phyloP scores from a whole-genome alignment of 2,888 invertebrate genomes.

The Spatulosminthurus flaviceps region DNA sequence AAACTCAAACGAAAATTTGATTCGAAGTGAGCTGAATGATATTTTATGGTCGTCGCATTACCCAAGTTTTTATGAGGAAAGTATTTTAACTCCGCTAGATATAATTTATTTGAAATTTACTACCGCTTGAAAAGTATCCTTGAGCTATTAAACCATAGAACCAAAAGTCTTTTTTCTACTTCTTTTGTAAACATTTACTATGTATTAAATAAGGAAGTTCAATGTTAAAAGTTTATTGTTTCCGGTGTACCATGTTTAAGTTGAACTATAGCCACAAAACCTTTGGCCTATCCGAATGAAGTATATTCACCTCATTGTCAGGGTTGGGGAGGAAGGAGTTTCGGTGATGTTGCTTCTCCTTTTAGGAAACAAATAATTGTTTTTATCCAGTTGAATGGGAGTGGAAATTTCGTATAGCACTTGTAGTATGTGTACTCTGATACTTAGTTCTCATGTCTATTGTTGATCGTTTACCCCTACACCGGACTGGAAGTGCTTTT shows the following conservation, averaged over 20 bases:
- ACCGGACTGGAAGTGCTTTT: too few species aligned
- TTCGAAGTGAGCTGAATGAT: neutral
- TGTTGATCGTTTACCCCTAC: too few species aligned
- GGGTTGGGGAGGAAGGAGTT: too few species aligned
- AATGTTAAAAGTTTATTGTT: slow-evolving; percentile 5
- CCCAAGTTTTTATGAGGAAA: neutral
- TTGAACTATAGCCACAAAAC: neutral
- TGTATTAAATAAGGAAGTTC: neutral
- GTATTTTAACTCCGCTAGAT: neutral
- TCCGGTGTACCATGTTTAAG: neutral
- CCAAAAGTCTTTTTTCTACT: neutral
- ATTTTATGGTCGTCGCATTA: neutral
- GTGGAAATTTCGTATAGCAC: too few species aligned
- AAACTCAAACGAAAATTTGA: neutral
- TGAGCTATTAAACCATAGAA: neutral
- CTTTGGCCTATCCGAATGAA: too few species aligned
- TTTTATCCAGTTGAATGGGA: too few species aligned
- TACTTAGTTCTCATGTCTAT: too few species aligned
- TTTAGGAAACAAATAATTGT: too few species aligned
- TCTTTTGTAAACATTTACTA: neutral
- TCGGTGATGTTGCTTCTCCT: too few species aligned
- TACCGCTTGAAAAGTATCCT: neutral
- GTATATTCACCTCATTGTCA: neutral
- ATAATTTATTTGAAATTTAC: neutral
- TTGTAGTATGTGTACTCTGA: too few species aligned